Evolutionary conservation across 2,113 vertebrate genomes (phyloP).

Genomic region (Martes martes): DNA sequence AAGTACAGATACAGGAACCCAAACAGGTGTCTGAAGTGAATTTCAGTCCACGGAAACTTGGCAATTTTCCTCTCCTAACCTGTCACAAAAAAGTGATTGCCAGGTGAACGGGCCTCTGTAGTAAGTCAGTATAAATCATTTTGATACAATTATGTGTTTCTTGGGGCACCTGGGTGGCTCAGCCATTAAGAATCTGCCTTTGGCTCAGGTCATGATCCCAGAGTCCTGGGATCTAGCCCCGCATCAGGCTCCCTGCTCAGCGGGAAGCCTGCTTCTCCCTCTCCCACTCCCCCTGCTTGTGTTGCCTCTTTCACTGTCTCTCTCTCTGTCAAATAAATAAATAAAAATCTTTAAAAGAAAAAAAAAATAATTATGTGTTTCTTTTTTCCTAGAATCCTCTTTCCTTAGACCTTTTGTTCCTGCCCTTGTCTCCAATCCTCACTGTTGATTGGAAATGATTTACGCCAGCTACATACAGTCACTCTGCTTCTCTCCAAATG

Average conservation of each 20-base stretch:
- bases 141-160: constrained; percentile 12
- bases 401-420: constrained; percentile 12
- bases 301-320: no score
- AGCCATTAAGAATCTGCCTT: no score
- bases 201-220: no score
- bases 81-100: constrained; percentile 24
- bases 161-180: neutral
- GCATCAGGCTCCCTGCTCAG: no score
- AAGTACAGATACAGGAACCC: neutral
- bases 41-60: neutral
- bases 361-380: constrained; percentile 7
- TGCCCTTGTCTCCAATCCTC: constrained; percentile 38
- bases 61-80: neutral
- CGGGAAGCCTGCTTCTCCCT: no score
- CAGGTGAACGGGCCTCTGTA: neutral
- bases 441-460: constrained; percentile 54
- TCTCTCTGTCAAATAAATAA: no score
- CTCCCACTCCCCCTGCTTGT: no score
- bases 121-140: constrained; percentile 28
- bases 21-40: neutral
- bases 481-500: constrained; percentile 54
- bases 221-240: no score
- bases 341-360: no score
- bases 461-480: constrained; percentile 47
- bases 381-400: constrained; percentile 12